Conservation (phyloP, 2,797 vertebrate genomes). For the Sebastes miniatus region DNA sequence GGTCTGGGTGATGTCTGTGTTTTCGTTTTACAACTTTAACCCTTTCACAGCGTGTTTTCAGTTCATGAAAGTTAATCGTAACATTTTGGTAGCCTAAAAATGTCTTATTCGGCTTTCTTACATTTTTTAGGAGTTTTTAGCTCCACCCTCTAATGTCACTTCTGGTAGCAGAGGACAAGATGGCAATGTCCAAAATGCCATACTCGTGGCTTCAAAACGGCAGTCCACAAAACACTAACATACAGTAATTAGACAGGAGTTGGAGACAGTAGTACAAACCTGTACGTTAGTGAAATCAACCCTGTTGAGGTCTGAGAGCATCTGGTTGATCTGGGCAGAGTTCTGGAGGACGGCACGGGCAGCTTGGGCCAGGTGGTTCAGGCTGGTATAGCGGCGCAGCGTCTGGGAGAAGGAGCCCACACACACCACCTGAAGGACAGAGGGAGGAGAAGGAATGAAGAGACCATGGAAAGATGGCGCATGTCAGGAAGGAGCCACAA, state of each 20-base stretch:
- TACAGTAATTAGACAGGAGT: background rate
- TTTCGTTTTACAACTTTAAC: too few relatives aligned
- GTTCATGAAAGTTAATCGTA: too few relatives aligned
- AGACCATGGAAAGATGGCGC: background rate
- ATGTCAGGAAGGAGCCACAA: background rate
- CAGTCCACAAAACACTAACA: too few relatives aligned
- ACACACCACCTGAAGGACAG: conserved; percentile 84
- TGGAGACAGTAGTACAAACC: conserved; percentile 65
- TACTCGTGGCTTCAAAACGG: too few relatives aligned
- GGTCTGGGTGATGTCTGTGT: too few relatives aligned
- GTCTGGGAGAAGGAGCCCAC: conserved; percentile 92
- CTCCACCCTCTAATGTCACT: too few relatives aligned
- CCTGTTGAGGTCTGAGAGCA: conserved; percentile 94
- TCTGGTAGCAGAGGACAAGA: too few relatives aligned
- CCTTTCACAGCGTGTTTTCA: too few relatives aligned
- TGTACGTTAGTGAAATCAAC: conserved; percentile 96
- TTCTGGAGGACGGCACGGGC: conserved; percentile 94
- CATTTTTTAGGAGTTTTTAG: too few relatives aligned
- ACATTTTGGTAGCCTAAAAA: too few relatives aligned
- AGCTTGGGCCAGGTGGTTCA: conserved; percentile 94
- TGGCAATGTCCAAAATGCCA: too few relatives aligned
- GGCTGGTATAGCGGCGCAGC: conserved; percentile 91
- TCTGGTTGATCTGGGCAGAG: conserved; percentile 93
- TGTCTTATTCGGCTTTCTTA: too few relatives aligned
- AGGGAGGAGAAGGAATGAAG: background rate